phyloP scores from a whole-genome alignment of 2,797 vertebrate genomes.

The Limosa lapponica region DNA sequence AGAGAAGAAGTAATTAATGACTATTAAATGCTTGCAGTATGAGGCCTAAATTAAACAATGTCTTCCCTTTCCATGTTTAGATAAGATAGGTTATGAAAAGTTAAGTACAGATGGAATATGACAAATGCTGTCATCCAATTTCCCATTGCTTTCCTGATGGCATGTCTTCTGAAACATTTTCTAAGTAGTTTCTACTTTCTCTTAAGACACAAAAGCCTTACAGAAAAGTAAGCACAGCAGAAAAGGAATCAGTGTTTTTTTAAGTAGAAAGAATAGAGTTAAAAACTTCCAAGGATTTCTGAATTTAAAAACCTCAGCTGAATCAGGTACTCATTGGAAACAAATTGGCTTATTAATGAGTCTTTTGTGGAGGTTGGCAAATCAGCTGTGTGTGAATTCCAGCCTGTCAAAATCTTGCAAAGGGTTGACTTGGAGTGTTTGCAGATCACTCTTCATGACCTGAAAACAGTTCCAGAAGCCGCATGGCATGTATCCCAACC shows the following conservation, averaged over 20 bases:
- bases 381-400: slow-evolving; percentile 37
- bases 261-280: neutral
- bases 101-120: slow-evolving; percentile 47
- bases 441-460: slow-evolving; percentile 38
- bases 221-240: too few species aligned
- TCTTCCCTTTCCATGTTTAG: slow-evolving; percentile 46
- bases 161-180: neutral
- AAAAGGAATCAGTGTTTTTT: neutral
- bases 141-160: slow-evolving; percentile 9
- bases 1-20: slow-evolving; percentile 48
- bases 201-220: neutral
- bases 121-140: slow-evolving; percentile 14
- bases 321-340: neutral
- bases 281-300: neutral
- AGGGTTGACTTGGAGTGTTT: slow-evolving; percentile 15
- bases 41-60: slow-evolving; percentile 28
- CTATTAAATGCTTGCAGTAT: slow-evolving; percentile 12
- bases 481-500: neutral
- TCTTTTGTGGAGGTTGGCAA: neutral
- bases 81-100: slow-evolving; percentile 48
- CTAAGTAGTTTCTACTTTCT: neutral
- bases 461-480: slow-evolving; percentile 22
- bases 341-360: neutral
- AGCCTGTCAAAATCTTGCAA: slow-evolving; percentile 8
- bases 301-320: neutral